Evolutionary conservation across 2,888 invertebrate species (phyloP).

Genomic region (Pseudococcus longispinus): DNA sequence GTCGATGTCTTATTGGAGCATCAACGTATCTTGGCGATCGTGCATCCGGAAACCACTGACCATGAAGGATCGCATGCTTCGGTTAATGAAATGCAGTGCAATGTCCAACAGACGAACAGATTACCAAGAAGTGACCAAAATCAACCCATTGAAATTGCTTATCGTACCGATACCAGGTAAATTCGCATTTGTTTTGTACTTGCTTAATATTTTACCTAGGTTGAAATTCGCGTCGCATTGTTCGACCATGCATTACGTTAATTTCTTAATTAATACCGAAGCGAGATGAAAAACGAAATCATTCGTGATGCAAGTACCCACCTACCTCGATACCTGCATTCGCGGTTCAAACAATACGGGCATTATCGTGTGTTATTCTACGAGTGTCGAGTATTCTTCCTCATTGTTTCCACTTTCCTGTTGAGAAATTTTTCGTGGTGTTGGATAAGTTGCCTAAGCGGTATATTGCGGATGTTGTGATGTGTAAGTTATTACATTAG

Average conservation of each 20-base stretch:
- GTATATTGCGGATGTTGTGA: neutral
- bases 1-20: slow-evolving; percentile 48
- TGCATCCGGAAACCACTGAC: neutral
- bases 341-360: neutral
- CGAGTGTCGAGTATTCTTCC: no score
- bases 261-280: neutral
- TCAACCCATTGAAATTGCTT: neutral
- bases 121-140: neutral
- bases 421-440: neutral
- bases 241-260: neutral
- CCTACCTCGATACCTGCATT: neutral
- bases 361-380: neutral
- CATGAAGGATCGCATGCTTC: slow-evolving; percentile 5
- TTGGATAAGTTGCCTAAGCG: neutral
- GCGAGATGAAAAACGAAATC: neutral
- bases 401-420: neutral
- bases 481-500: neutral
- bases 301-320: neutral
- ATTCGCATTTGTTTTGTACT: neutral
- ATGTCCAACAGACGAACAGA: neutral
- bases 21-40: slow-evolving; percentile 48
- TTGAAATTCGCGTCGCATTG: neutral
- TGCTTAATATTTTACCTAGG: neutral
- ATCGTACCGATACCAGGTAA: neutral
- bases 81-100: neutral